Evolutionary conservation across 2,888 invertebrate species (phyloP).

Genomic region (Onchidella celtica): DNA sequence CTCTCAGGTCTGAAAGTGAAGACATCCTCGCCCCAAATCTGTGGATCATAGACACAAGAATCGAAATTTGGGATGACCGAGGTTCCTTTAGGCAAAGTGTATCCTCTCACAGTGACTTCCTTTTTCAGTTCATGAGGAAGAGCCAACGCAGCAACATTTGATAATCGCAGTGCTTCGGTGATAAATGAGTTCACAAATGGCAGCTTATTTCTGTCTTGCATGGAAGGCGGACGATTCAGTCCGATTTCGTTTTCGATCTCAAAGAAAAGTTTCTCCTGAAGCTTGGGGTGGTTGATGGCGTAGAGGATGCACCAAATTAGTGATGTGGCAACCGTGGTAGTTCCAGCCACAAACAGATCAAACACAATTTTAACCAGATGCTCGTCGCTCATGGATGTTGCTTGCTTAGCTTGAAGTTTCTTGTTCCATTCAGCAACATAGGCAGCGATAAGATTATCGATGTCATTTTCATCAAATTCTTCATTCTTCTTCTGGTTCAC

Average conservation of each 20-base stretch:
- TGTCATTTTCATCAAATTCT: background rate
- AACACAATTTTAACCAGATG: conserved; percentile 11
- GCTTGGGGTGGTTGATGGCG: conserved; percentile 88
- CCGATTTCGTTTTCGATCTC: conserved; percentile 74
- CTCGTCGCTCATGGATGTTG: conserved; percentile 10
- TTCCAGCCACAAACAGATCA: conserved; percentile 34
- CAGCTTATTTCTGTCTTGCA: conserved; percentile 57
- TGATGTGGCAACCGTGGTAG: conserved; percentile 89
- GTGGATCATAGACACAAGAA: conserved; percentile 56
- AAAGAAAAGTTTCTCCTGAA: conserved; percentile 43
- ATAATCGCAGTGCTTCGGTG: conserved; percentile 64
- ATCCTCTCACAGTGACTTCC: conserved; percentile 65
- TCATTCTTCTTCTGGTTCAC: background rate
- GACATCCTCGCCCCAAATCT: conserved; percentile 44
- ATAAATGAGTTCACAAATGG: conserved; percentile 68
- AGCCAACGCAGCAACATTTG: conserved; percentile 60
- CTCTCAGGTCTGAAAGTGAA: conserved; percentile 52
- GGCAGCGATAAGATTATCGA: background rate
- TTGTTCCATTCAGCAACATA: conserved; percentile 15
- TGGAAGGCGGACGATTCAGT: conserved; percentile 51
- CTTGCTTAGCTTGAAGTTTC: background rate
- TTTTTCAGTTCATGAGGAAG: conserved; percentile 52
- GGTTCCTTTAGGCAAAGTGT: conserved; percentile 63
- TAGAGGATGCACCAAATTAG: conserved; percentile 91
- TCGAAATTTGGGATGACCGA: conserved; percentile 56